phyloP scores from a whole-genome alignment of 1,140 invertebrate species.

The Ceratitis capitata region DNA sequence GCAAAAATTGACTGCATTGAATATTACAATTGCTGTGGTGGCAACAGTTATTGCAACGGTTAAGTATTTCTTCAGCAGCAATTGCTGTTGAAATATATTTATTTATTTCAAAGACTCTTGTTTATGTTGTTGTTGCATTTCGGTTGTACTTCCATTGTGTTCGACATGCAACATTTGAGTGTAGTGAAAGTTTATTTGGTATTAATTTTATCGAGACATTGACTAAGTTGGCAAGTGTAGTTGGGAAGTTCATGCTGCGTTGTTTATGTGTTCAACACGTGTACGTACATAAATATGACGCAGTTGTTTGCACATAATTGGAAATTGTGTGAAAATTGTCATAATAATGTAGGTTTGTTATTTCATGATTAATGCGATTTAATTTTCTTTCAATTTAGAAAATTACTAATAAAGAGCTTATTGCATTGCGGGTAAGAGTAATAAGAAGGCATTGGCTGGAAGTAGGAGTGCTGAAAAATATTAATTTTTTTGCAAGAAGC shows the following conservation, averaged over 20 bases:
- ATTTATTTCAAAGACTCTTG: too few relatives aligned
- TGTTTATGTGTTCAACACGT: neutral
- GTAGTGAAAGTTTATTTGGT: slow-evolving; percentile 20
- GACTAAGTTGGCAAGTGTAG: neutral
- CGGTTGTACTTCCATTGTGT: neutral
- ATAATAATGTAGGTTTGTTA: neutral
- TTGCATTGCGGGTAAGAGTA: too few relatives aligned
- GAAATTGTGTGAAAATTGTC: neutral
- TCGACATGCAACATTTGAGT: slow-evolving; percentile 19
- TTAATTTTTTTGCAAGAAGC: too few relatives aligned
- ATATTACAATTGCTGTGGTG: neutral
- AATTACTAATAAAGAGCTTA: neutral
- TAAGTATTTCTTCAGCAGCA: neutral
- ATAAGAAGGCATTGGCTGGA: too few relatives aligned
- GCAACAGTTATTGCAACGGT: slow-evolving; percentile 13
- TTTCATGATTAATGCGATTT: neutral
- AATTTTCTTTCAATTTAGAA: neutral
- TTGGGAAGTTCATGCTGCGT: neutral
- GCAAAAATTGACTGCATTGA: slow-evolving; percentile 26
- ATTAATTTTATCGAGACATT: slow-evolving; percentile 15
- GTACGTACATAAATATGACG: neutral
- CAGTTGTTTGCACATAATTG: neutral
- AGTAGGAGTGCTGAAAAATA: too few relatives aligned
- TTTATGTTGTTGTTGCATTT: neutral
- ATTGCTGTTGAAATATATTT: slow-evolving; percentile 11